These are phyloP conservation scores for Butorides virescens DNA, from an alignment of 2,113 vertebrate genomes.

Conservation along the genomic window DNA sequence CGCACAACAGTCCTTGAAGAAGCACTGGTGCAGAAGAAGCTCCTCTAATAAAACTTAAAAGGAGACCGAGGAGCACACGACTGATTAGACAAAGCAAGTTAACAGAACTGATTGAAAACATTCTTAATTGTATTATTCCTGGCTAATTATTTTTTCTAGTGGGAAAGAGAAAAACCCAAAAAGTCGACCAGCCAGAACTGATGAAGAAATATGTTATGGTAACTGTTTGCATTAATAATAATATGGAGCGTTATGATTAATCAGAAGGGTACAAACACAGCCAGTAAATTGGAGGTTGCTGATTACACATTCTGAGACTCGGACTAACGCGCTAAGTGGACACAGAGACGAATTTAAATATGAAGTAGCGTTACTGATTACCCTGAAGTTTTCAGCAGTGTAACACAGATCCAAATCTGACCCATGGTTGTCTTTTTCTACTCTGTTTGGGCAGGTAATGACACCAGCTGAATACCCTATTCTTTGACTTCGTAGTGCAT, in stretches of 20 bases:
- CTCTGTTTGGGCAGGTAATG: conserved; percentile 34
- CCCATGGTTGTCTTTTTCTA: neutral
- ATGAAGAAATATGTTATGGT: conserved; percentile 52
- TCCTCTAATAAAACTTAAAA: neutral
- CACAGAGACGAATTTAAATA: neutral
- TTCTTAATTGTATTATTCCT: conserved; percentile 41
- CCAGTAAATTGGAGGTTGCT: conserved; percentile 40
- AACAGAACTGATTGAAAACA: conserved; percentile 15
- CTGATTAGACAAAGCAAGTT: neutral
- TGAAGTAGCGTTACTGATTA: neutral
- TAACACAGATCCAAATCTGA: neutral
- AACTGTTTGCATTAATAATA: neutral
- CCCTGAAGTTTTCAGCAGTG: neutral
- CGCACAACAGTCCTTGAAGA: neutral
- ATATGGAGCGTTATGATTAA: conserved; percentile 11
- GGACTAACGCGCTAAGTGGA: neutral
- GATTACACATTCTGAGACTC: neutral
- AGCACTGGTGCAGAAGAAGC: neutral
- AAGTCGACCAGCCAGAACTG: conserved; percentile 39
- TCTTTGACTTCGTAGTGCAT: neutral
- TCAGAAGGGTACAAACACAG: neutral
- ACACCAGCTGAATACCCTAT: neutral
- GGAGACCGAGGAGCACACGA: neutral
- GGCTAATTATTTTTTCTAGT: conserved; percentile 41
- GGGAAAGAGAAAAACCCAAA: conserved; percentile 13